Percentiles rank a stretch among this genome's conserved stretches.
phyloP scores from a whole-genome alignment of 2,888 invertebrate species.

The Morpho deidamia region DNA sequence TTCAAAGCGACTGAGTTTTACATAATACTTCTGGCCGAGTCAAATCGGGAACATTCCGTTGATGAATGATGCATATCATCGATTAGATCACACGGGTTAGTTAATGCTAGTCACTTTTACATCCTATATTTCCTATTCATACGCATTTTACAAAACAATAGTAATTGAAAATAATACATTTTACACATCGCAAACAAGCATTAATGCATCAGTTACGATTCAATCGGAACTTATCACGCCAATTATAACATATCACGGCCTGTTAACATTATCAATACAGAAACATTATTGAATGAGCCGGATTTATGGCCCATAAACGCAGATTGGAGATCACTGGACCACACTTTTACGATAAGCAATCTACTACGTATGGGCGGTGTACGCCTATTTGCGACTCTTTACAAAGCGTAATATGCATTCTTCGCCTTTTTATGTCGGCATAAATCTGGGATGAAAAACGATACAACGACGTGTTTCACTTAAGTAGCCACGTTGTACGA shows the following conservation, averaged over 20 bases:
- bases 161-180: too few relatives aligned
- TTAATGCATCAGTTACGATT: not conserved
- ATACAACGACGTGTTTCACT: slow-evolving; percentile 37
- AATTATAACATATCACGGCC: slow-evolving; percentile 43
- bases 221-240: slow-evolving; percentile 13
- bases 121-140: too few relatives aligned
- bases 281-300: slow-evolving; percentile 60
- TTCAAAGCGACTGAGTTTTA: too few relatives aligned
- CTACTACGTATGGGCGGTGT: slow-evolving; percentile 48
- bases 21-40: too few relatives aligned
- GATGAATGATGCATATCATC: too few relatives aligned
- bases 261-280: slow-evolving; percentile 62
- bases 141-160: too few relatives aligned
- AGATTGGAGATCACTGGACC: slow-evolving; percentile 73
- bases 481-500: slow-evolving; percentile 37
- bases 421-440: slow-evolving; percentile 58
- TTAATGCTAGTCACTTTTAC: too few relatives aligned
- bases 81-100: too few relatives aligned
- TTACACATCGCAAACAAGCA: too few relatives aligned
- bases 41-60: too few relatives aligned
- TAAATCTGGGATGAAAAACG: slow-evolving; percentile 64
- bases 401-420: slow-evolving; percentile 67
- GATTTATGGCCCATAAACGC: slow-evolving; percentile 65
- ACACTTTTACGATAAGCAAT: slow-evolving; percentile 72
- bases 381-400: slow-evolving; percentile 48